Percentiles rank a stretch among this genome's conserved stretches.
These are phyloP conservation scores for Pluvianellus socialis DNA, from an alignment of 2,113 vertebrate species.

Conservation along the genomic window DNA sequence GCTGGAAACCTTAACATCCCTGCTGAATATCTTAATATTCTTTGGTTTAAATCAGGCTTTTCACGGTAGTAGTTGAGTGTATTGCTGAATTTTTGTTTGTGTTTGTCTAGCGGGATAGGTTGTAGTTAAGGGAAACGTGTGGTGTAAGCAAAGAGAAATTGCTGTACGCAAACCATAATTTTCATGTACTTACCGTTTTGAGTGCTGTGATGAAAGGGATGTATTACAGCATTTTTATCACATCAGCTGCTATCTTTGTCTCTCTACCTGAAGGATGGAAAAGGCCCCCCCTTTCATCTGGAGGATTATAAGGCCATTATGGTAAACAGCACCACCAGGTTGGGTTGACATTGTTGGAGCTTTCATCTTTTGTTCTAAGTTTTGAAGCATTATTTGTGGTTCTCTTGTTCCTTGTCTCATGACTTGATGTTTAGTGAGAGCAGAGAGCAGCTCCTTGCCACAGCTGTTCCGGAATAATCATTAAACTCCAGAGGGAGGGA, in stretches of 20 bases:
- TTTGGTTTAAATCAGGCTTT: neutral
- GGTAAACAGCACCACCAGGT: neutral
- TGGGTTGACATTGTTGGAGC: neutral
- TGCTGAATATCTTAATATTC: neutral
- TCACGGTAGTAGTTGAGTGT: fast-evolving
- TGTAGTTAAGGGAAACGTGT: neutral
- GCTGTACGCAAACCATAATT: neutral
- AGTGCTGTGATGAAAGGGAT: neutral
- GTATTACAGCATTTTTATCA: neutral
- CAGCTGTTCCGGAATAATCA: neutral
- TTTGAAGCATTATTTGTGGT: neutral
- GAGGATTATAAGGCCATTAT: neutral
- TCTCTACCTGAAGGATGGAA: neutral
- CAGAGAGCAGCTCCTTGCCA: neutral
- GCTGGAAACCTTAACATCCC: neutral
- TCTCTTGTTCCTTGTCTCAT: neutral
- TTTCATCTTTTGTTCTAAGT: constrained; percentile 14
- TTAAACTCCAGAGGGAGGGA: neutral
- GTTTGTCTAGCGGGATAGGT: neutral
- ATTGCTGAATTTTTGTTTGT: neutral
- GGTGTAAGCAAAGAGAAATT: neutral
- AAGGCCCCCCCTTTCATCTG: constrained; percentile 13
- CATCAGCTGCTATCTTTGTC: neutral
- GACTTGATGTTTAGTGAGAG: neutral
- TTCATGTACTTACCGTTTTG: neutral